phyloP scores from a whole-genome alignment of 2,797 vertebrate species.

The Cephalopachus bancanus region DNA sequence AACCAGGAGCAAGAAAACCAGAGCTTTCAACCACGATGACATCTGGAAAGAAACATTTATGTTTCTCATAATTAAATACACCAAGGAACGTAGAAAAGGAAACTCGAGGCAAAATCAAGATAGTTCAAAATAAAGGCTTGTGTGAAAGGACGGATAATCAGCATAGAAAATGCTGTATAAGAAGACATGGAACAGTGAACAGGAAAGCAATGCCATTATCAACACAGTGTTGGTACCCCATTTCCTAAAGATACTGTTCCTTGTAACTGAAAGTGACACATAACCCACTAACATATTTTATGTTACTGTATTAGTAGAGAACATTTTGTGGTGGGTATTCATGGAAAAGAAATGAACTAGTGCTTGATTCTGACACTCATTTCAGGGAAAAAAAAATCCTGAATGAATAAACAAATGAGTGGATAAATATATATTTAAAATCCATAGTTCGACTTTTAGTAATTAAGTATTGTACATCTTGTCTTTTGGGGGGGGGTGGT shows the following conservation, averaged over 20 bases:
- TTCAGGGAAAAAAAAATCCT: not conserved
- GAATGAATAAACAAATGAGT: not conserved
- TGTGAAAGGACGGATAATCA: not conserved
- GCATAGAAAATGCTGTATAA: not conserved
- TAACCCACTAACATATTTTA: not conserved
- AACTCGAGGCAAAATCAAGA: not conserved
- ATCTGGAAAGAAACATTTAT: constrained; percentile 6
- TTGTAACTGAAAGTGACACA: not conserved
- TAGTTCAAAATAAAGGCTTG: not conserved
- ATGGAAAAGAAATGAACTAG: not conserved
- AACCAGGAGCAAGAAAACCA: not conserved
- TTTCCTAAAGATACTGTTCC: not conserved
- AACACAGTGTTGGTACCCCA: rapidly evolving
- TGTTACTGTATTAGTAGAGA: not conserved
- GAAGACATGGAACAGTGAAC: not conserved
- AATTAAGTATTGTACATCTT: not conserved
- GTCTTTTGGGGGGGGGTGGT: no score
- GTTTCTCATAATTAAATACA: constrained; percentile 40
- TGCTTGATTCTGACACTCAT: rapidly evolving
- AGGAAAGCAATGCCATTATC: not conserved
- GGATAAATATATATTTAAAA: not conserved
- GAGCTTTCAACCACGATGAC: not conserved
- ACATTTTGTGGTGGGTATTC: not conserved
- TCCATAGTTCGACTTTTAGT: not conserved
- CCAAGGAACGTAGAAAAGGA: constrained; percentile 35